A percentile compares a stretch with the other conserved stretches of the same genome.
Evolutionary conservation across 2,888 invertebrate genomes (phyloP).

Genomic region (Parnassius apollo): DNA sequence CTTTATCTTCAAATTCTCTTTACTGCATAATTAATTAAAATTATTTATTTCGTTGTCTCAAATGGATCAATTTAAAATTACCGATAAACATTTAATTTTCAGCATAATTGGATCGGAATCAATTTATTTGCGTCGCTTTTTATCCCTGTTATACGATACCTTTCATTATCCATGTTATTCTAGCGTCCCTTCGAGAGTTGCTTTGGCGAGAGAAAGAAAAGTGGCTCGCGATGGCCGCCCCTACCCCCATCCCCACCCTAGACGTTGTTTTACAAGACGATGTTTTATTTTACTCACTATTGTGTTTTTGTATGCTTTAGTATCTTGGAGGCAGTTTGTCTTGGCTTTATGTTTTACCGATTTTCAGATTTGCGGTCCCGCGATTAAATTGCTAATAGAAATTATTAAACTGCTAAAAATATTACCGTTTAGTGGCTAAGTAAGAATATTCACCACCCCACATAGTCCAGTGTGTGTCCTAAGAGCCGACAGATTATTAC

Average conservation of each 20-base stretch:
- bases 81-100: conserved; percentile 8
- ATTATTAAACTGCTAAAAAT: too few species aligned
- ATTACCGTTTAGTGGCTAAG: too few species aligned
- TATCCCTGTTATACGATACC: conserved; percentile 18
- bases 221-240: conserved; percentile 56
- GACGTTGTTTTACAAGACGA: conserved; percentile 55
- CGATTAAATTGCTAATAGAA: too few species aligned
- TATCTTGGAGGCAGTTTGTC: conserved; percentile 31
- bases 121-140: conserved; percentile 16
- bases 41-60: too few species aligned
- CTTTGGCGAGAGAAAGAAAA: conserved; percentile 70
- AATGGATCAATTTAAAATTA: not conserved
- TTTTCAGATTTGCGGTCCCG: not conserved
- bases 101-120: conserved; percentile 21
- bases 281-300: conserved; percentile 63
- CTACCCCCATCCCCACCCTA: conserved; percentile 34
- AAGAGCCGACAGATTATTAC: too few species aligned
- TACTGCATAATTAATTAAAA: too few species aligned
- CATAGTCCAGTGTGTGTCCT: too few species aligned
- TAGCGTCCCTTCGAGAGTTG: conserved; percentile 42
- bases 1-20: too few species aligned
- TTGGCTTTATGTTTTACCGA: not conserved
- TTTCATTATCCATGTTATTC: conserved; percentile 41
- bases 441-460: too few species aligned
- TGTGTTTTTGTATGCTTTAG: conserved; percentile 52